Conservation (phyloP, 1,140 invertebrate species). For the Geopemphigus sp. region DNA sequence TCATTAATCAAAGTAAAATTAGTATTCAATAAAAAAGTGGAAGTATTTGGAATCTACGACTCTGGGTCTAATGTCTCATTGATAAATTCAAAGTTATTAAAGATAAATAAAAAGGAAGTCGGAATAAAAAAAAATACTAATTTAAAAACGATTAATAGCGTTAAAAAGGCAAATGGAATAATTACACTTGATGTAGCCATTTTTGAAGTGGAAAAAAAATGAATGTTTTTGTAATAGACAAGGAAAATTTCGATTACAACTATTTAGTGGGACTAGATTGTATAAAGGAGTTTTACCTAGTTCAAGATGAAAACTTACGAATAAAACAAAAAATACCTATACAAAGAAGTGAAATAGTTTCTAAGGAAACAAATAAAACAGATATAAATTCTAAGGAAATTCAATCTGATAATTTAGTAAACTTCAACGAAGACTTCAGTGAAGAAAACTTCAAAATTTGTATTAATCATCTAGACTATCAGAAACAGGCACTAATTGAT, state of each 20-base stretch:
- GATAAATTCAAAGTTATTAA: constrained; percentile 40
- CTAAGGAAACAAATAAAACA: background rate
- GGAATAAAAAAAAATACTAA: constrained; percentile 48
- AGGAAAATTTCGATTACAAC: background rate
- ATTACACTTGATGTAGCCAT: background rate
- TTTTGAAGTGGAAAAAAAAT: background rate
- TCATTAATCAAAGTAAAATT: constrained; percentile 45
- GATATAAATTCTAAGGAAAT: background rate
- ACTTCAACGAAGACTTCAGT: background rate
- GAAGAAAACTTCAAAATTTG: background rate
- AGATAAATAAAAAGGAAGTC: background rate
- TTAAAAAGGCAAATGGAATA: background rate
- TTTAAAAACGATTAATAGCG: constrained; percentile 53
- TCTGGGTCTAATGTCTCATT: constrained; percentile 49
- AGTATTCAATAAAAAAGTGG: constrained; percentile 15
- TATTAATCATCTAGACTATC: background rate
- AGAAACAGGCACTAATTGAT: background rate
- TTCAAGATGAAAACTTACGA: background rate
- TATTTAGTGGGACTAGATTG: background rate
- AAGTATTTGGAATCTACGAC: constrained; percentile 42
- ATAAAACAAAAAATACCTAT: no score
- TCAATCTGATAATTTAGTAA: background rate
- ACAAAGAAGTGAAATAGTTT: background rate
- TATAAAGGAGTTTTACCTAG: background rate
- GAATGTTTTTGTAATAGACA: background rate